A percentile compares a stretch with the other conserved stretches of the same genome.
Conservation (phyloP, 2,888 invertebrate genomes). For the Acanthacorydalis orientalis region DNA sequence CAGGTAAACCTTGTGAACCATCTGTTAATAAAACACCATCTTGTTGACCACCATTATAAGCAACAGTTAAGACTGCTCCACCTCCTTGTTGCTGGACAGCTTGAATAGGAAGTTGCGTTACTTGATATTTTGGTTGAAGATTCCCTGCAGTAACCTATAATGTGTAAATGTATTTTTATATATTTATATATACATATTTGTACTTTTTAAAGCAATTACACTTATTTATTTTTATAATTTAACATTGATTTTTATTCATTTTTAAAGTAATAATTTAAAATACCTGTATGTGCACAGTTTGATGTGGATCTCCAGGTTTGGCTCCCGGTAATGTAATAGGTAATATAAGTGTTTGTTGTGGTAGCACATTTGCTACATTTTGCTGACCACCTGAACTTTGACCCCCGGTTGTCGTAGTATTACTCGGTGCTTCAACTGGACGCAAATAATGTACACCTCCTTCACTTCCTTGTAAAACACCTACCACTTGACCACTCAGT, state of each 20-base stretch:
- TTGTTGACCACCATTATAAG: conserved; percentile 44
- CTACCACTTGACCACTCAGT: conserved; percentile 52
- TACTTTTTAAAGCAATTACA: too few species aligned
- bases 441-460: conserved; percentile 62
- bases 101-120: conserved; percentile 56
- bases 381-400: conserved; percentile 9
- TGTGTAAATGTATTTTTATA: background rate
- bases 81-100: conserved; percentile 43
- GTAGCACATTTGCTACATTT: conserved; percentile 21
- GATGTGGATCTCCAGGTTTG: conserved; percentile 59
- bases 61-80: conserved; percentile 53
- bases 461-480: conserved; percentile 49
- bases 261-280: too few species aligned
- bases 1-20: conserved; percentile 32
- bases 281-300: conserved; percentile 64
- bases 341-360: conserved; percentile 55
- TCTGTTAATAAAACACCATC: conserved; percentile 27
- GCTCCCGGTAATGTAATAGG: conserved; percentile 61
- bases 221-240: too few species aligned
- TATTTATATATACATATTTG: background rate
- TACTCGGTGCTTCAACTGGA: conserved; percentile 31
- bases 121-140: conserved; percentile 46
- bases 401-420: conserved; percentile 14
- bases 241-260: too few species aligned
- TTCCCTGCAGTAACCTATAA: conserved; percentile 15